Base-by-base conservation (phyloP, 2,888 invertebrate species). In the Mactromeris polynyma region DNA sequence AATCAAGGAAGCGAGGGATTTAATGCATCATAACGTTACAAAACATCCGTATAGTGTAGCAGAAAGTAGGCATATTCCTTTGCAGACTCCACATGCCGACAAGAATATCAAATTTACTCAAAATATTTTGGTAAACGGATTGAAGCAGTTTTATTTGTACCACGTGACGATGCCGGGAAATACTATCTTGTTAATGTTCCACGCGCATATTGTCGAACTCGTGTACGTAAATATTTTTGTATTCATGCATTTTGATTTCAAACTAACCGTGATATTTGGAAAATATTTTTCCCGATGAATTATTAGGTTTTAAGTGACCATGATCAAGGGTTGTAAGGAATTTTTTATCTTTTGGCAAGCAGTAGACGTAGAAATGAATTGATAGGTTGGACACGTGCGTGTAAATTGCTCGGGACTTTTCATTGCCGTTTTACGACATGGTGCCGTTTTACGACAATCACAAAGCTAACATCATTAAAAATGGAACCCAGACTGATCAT, bases 211-310 rank as follows among this genome's bases (percentile, higher is more conserved):
- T 79, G 38, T 54, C 73, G 86, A 78, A 38, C 36, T 82, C 33
- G 82, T 82, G 82, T 54, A 38, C 17, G 54, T 36, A 85, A 87
- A 87, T 82, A 82, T 77, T 83, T 83, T 82, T 83, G 64, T 83
- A 82, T 77, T 78, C 83, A 69, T 80, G 87, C 87, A 79, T 79
- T 73, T 83, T 83, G 83, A 87, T 83, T 83, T 40, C 83, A 64
- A 89, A 89, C 86, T 83, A 89, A 89, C 80, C 89, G 86, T 89
- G 86, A 78, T 83, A 89, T 89, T 89, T 83, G 36, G 86, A 83
- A 86, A 88, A 89, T 86, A 80, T 40, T 83, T 83, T 64, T 79
- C 81, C 51, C n/a, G 42, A 81, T 86, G 86, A 89, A 86, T 80
- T 89, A 85, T 78, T 78, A 46, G 77, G 40, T 42, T 38, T 17